These are phyloP conservation scores for Amphiprion ocellaris DNA, from an alignment of 2,113 vertebrate species.

Conservation along the genomic window DNA sequence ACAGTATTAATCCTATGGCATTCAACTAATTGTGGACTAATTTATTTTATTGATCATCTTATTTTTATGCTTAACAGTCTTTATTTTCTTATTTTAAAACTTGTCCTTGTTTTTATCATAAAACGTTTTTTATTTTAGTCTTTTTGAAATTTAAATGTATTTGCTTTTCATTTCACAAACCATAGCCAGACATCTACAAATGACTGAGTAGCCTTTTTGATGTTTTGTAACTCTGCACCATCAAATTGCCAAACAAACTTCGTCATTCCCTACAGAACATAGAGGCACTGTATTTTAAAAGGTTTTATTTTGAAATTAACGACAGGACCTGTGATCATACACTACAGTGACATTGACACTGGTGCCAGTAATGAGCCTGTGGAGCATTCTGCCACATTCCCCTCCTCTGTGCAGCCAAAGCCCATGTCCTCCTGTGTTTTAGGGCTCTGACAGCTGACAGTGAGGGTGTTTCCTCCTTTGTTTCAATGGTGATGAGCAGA, in stretches of 20 bases:
- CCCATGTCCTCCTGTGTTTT: constrained; percentile 28
- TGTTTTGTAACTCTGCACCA: not conserved
- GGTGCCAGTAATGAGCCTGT: constrained; percentile 47
- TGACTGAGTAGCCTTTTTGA: too few relatives aligned
- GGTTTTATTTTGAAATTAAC: constrained; percentile 59
- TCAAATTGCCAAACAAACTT: too few relatives aligned
- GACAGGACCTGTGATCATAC: constrained; percentile 6
- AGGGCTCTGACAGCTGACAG: constrained; percentile 34
- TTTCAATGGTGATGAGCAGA: constrained; percentile 27
- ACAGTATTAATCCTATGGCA: too few relatives aligned
- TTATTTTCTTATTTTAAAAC: not conserved
- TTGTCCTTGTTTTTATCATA: not conserved
- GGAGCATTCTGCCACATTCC: constrained; percentile 55
- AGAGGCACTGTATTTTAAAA: not conserved
- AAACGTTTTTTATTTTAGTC: too few relatives aligned
- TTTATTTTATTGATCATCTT: too few relatives aligned
- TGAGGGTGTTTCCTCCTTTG: constrained; percentile 65
- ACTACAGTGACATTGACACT: constrained; percentile 23
- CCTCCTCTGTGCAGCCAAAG: constrained; percentile 37
- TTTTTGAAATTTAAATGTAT: too few relatives aligned
- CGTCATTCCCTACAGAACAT: too few relatives aligned
- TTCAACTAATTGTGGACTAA: too few relatives aligned
- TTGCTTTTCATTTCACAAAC: too few relatives aligned
- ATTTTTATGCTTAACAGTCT: not conserved
- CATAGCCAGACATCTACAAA: not conserved